phyloP scores from a whole-genome alignment of 2,113 vertebrate genomes.

The Petaurus breviceps region DNA sequence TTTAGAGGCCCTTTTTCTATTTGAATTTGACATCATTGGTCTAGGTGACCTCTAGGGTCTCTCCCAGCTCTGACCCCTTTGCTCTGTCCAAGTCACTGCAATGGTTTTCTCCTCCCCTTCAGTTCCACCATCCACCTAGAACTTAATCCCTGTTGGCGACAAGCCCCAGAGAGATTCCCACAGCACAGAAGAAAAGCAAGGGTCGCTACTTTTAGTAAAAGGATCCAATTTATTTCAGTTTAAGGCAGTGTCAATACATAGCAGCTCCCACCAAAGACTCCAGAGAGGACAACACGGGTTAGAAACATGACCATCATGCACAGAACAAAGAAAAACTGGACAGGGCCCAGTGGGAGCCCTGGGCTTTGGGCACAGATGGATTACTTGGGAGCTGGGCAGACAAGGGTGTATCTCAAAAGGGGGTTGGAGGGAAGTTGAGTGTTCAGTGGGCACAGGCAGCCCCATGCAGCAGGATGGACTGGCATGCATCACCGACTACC shows the following conservation, averaged over 20 bases:
- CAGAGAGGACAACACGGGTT: constrained; percentile 63
- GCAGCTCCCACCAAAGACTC: constrained; percentile 72
- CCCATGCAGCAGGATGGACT: constrained; percentile 52
- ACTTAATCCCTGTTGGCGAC: not conserved
- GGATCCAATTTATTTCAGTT: constrained; percentile 78
- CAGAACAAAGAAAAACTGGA: constrained; percentile 15
- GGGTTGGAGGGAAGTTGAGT: not conserved
- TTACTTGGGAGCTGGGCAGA: not conserved
- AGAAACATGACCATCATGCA: constrained; percentile 75
- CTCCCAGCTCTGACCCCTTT: not conserved
- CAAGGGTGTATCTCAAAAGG: not conserved
- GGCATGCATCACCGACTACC: constrained; percentile 67
- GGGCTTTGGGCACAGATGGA: not conserved
- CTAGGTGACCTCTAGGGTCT: not conserved
- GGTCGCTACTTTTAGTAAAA: constrained; percentile 68
- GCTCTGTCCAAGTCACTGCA: not conserved
- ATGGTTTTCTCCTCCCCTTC: not conserved
- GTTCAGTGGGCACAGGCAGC: constrained; percentile 21
- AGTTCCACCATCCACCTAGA: not conserved
- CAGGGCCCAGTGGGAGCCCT: not conserved
- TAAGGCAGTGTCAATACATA: constrained; percentile 82
- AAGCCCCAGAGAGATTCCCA: not conserved
- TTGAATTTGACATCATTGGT: not conserved
- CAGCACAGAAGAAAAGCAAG: not conserved
- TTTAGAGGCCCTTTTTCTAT: not conserved